These are phyloP conservation scores for Campoplex nolae DNA, from an alignment of 2,888 invertebrate species.

Conservation along the genomic window DNA sequence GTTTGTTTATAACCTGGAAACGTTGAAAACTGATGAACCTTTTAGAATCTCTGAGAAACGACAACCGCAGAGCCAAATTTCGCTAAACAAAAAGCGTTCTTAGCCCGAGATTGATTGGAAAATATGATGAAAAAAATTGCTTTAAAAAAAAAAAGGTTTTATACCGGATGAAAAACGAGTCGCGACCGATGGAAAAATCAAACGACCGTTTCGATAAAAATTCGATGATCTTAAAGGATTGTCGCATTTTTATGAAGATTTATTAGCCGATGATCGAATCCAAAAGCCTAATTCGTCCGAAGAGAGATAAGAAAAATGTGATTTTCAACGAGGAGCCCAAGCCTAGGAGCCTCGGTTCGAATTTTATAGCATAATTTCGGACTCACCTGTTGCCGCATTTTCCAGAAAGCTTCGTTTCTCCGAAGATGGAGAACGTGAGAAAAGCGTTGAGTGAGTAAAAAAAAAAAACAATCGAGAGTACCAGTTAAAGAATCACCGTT, in stretches of 20 bases:
- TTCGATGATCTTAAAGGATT: too few relatives aligned
- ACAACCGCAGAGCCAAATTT: neutral
- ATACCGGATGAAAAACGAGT: neutral
- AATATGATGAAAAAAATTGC: neutral
- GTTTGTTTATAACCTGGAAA: neutral
- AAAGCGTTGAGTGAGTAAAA: neutral
- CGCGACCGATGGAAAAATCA: neutral
- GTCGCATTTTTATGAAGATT: too few relatives aligned
- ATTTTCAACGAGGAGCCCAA: neutral
- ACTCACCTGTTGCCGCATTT: constrained; percentile 21
- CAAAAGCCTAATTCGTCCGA: too few relatives aligned
- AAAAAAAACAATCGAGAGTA: neutral
- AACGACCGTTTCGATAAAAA: neutral
- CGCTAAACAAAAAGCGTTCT: neutral
- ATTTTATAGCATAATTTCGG: neutral
- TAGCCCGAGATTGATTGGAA: neutral
- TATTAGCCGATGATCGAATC: too few relatives aligned
- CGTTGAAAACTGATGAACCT: too few relatives aligned
- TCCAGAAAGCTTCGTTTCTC: too few relatives aligned
- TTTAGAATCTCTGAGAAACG: too few relatives aligned
- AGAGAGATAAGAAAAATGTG: neutral
- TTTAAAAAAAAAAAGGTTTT: neutral
- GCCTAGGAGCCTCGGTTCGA: neutral
- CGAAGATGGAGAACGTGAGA: neutral
- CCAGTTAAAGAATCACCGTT: neutral